A percentile compares a stretch with the other conserved stretches of the same genome.
Conservation (phyloP, 2,797 vertebrate genomes). For the Eptatretus atami region DNA sequence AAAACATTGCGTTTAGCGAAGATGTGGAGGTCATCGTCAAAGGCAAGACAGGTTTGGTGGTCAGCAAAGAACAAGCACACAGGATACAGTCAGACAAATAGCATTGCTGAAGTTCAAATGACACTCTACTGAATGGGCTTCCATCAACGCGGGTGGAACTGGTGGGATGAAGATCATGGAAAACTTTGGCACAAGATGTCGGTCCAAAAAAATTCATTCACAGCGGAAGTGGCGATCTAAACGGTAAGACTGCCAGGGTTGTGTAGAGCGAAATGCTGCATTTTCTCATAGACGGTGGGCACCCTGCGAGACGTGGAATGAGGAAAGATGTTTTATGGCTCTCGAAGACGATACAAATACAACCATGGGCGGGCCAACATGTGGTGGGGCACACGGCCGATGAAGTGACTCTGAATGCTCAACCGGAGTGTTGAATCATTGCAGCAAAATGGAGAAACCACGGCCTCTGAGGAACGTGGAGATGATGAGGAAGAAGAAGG, state of each 20-base stretch:
- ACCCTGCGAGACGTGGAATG: not conserved
- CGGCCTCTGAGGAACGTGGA: too few relatives aligned
- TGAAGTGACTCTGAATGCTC: slow-evolving; percentile 44
- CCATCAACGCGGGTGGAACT: not conserved
- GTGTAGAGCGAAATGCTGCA: not conserved
- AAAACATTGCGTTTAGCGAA: not conserved
- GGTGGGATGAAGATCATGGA: not conserved
- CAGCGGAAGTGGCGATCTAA: not conserved
- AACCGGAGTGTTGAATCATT: slow-evolving; percentile 44
- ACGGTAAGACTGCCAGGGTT: not conserved
- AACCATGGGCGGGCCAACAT: not conserved
- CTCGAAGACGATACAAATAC: not conserved
- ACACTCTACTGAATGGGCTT: not conserved
- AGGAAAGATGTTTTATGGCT: too few relatives aligned
- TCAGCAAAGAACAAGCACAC: not conserved
- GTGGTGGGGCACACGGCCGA: not conserved
- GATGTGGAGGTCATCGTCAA: not conserved
- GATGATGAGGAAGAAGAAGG: too few relatives aligned
- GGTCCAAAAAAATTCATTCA: not conserved
- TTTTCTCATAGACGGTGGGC: not conserved
- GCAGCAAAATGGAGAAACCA: too few relatives aligned
- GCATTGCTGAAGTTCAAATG: not conserved
- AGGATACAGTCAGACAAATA: not conserved
- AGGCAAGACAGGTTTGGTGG: too few relatives aligned
- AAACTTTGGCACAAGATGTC: not conserved